These are phyloP conservation scores for Aphaenogaster ashmeadi DNA, from an alignment of 1,140 invertebrate species.

Conservation along the genomic window DNA sequence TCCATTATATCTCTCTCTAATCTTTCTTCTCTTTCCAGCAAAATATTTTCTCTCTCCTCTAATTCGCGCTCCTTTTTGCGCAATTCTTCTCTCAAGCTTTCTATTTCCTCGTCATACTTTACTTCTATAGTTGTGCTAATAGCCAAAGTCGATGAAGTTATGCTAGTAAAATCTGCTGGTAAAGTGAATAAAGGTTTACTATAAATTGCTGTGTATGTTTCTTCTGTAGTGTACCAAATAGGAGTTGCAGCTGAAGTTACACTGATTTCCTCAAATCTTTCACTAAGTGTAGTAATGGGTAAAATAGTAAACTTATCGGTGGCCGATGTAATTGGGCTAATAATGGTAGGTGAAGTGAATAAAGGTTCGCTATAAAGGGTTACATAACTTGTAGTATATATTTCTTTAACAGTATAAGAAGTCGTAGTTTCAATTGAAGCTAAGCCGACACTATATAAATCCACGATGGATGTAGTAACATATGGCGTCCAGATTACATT, in stretches of 20 bases:
- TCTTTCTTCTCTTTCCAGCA: constrained; percentile 17
- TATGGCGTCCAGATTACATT: background rate
- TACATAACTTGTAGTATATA: constrained; percentile 7
- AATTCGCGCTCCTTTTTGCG: constrained; percentile 33
- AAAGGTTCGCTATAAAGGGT: constrained; percentile 24
- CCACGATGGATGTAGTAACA: background rate
- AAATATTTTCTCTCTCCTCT: constrained; percentile 40
- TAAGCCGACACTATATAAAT: background rate
- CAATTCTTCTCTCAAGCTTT: constrained; percentile 28
- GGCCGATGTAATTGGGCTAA: constrained; percentile 1
- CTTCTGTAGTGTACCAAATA: constrained; percentile 3
- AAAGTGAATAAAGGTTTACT: background rate
- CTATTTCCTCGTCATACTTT: constrained; percentile 35
- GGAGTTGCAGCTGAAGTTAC: background rate
- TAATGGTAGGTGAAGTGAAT: background rate
- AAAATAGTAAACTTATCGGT: constrained; percentile 4
- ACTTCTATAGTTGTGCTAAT: background rate
- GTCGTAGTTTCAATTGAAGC: constrained; percentile 9
- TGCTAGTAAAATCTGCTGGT: background rate
- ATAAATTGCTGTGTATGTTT: background rate
- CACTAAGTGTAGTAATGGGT: constrained; percentile 6
- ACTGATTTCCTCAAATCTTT: background rate
- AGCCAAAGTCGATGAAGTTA: background rate
- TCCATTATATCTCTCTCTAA: background rate
- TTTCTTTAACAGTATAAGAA: constrained; percentile 23